Evolutionary conservation across 2,113 vertebrate species (phyloP).

Genomic region (Gnathonemus echidnorhynchus): DNA sequence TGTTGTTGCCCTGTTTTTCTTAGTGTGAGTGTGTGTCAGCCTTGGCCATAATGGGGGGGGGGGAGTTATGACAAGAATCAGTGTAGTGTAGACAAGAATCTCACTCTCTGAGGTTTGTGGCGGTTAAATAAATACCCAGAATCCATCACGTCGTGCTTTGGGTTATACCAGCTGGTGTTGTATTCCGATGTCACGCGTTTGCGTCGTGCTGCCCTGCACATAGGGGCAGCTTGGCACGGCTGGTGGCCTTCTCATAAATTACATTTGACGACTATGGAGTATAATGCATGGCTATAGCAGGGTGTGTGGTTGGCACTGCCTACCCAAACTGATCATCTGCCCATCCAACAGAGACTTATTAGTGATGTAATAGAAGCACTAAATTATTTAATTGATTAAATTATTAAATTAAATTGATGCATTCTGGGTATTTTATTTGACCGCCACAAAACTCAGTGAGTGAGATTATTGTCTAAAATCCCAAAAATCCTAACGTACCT

Average conservation of each 20-base stretch:
- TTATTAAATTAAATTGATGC: background rate
- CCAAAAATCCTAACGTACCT: background rate
- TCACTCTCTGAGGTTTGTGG: background rate
- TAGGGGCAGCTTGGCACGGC: background rate
- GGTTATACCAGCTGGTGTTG: background rate
- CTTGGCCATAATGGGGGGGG: background rate
- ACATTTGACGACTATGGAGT: background rate
- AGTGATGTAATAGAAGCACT: background rate
- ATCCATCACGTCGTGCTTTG: background rate
- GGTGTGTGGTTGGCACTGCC: background rate
- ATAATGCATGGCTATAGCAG: background rate
- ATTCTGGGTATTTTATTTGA: background rate
- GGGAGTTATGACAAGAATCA: background rate
- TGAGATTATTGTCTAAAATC: background rate
- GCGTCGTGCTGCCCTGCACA: background rate
- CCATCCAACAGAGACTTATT: background rate
- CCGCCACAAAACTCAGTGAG: background rate
- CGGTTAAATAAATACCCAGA: background rate
- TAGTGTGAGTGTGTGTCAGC: background rate
- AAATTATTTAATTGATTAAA: background rate
- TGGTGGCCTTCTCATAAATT: background rate
- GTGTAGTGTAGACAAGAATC: background rate
- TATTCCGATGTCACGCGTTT: background rate
- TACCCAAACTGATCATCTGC: background rate
- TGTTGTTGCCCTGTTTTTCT: slow-evolving; percentile 26